Percentiles rank a stretch among this genome's conserved stretches.
Evolutionary conservation across 2,888 invertebrate genomes (phyloP).

Genomic region (Agrotis ipsilon): DNA sequence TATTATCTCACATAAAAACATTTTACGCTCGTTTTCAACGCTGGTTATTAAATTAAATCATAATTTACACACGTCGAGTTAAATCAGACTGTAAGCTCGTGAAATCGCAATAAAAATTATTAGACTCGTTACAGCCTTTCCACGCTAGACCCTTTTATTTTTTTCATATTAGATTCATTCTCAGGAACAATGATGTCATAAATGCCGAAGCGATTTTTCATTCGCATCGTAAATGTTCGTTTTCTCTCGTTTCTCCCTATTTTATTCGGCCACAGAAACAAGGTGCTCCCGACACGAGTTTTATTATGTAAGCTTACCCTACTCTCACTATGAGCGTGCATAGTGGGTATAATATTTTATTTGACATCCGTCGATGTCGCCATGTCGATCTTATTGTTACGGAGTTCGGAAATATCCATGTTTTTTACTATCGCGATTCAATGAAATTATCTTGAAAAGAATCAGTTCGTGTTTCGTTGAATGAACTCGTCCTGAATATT

Average conservation of each 20-base stretch:
- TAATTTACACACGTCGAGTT: constrained; percentile 88
- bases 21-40: constrained; percentile 87
- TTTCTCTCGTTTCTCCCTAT: constrained; percentile 63
- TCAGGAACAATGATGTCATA: constrained; percentile 82
- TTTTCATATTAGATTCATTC: constrained; percentile 77
- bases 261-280: constrained; percentile 77
- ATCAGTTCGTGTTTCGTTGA: constrained; percentile 41
- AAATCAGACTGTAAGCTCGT: constrained; percentile 87
- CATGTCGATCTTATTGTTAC: constrained; percentile 14
- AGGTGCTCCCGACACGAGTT: constrained; percentile 68
- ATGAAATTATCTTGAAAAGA: constrained; percentile 2
- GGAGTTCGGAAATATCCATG: background rate
- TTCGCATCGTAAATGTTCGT: constrained; percentile 79
- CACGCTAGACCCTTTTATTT: constrained; percentile 73
- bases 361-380: constrained; percentile 21
- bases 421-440: constrained; percentile 4
- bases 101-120: constrained; percentile 88
- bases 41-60: constrained; percentile 89
- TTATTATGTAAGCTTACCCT: constrained; percentile 62
- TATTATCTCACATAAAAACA: constrained; percentile 89
- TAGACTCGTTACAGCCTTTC: constrained; percentile 81
- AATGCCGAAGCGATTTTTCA: constrained; percentile 84
- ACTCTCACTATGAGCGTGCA: constrained; percentile 44
- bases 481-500: constrained; percentile 52
- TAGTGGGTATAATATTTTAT: constrained; percentile 47